phyloP scores from a whole-genome alignment of 2,113 vertebrate species.

The Petrocephalus zakoni region DNA sequence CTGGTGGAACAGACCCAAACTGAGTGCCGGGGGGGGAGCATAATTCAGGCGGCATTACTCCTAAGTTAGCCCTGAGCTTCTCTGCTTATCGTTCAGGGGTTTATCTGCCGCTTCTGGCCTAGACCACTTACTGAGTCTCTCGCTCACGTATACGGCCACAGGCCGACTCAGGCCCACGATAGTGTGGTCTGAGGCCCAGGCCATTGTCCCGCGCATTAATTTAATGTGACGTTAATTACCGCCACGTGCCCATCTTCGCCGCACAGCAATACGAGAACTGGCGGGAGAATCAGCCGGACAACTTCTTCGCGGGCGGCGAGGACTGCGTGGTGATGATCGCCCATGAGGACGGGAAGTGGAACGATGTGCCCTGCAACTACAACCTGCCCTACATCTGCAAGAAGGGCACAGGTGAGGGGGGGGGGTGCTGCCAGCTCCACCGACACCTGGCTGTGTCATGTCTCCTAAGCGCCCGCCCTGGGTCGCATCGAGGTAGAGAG shows the following conservation, averaged over 20 bases:
- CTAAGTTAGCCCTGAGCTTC: background rate
- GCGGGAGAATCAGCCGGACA: constrained; percentile 93
- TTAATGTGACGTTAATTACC: background rate
- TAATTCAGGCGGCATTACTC: background rate
- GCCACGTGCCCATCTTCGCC: background rate
- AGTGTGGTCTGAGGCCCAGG: background rate
- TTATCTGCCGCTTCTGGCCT: background rate
- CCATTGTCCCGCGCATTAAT: too few species aligned
- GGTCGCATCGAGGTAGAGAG: background rate
- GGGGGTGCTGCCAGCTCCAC: background rate
- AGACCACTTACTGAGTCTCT: background rate
- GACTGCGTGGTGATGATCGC: constrained; percentile 95
- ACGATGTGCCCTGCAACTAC: constrained; percentile 97
- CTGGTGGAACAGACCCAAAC: background rate
- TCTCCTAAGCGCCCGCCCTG: background rate
- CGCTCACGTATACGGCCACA: too few species aligned
- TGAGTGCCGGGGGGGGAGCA: background rate
- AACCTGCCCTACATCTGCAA: constrained; percentile 97
- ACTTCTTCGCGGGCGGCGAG: constrained; percentile 93
- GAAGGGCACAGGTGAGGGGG: constrained; percentile 87
- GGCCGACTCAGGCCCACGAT: background rate
- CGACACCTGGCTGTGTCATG: background rate
- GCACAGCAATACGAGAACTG: constrained; percentile 94
- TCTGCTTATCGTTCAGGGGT: background rate
- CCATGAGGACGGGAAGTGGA: constrained; percentile 91